Conservation (phyloP, 1,140 invertebrate species). For the Anoplolepis gracilipes region DNA sequence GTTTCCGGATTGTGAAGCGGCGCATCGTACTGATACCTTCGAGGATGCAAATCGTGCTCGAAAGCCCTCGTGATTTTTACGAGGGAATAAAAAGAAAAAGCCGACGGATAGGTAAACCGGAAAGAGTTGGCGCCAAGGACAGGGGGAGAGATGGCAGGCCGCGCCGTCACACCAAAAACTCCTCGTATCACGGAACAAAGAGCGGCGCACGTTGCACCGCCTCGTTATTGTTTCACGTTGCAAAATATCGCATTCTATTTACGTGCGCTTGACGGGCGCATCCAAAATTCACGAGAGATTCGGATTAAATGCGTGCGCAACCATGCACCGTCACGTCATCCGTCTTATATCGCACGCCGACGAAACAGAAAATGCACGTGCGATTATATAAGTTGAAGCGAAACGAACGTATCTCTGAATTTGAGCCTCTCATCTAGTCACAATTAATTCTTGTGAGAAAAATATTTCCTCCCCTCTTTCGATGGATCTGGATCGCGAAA, state of each 20-base stretch:
- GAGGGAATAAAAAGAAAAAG: slow-evolving; percentile 61
- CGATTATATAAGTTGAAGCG: slow-evolving; percentile 16
- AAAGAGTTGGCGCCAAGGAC: neutral
- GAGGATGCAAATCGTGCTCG: slow-evolving; percentile 69
- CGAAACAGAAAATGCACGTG: slow-evolving; percentile 30
- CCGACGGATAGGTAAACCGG: slow-evolving; percentile 32
- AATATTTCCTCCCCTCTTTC: neutral
- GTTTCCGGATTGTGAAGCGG: slow-evolving; percentile 49
- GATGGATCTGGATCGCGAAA: neutral
- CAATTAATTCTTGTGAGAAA: neutral
- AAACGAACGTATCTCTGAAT: slow-evolving; percentile 13
- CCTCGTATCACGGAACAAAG: slow-evolving; percentile 65
- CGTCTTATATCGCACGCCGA: slow-evolving; percentile 57
- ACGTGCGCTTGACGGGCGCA: slow-evolving; percentile 54
- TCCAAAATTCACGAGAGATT: slow-evolving; percentile 68
- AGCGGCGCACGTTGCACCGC: slow-evolving; percentile 46
- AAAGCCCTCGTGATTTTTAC: slow-evolving; percentile 70
- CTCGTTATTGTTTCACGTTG: slow-evolving; percentile 73
- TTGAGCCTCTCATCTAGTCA: too few relatives aligned
- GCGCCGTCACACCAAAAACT: neutral
- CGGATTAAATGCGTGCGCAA: slow-evolving; percentile 51
- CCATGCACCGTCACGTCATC: slow-evolving; percentile 49
- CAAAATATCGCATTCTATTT: slow-evolving; percentile 74
- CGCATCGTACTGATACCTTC: slow-evolving; percentile 56
- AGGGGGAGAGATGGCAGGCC: neutral